Evolutionary conservation across 2,888 invertebrate species (phyloP).

Genomic region (Epinotia nisella): DNA sequence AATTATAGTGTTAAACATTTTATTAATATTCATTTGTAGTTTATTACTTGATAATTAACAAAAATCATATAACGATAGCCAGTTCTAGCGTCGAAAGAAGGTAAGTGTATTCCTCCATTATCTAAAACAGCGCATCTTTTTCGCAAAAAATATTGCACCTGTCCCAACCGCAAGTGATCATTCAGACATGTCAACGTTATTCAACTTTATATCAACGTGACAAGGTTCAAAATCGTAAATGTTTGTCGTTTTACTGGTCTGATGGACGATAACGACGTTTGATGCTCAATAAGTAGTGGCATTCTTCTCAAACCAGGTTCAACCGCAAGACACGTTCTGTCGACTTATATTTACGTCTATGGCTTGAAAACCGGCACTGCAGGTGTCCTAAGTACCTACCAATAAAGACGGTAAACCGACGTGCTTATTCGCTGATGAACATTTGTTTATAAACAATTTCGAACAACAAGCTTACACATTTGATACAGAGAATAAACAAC

Average conservation of each 20-base stretch:
- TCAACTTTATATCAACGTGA: not conserved
- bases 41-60: too few relatives aligned
- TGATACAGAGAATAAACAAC: too few relatives aligned
- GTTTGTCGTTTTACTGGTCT: not conserved
- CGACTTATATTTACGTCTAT: constrained; percentile 3
- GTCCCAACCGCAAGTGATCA: constrained; percentile 7
- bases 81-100: not conserved
- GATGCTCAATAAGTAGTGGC: not conserved
- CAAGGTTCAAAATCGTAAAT: not conserved
- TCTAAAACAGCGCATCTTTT: constrained; percentile 1
- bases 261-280: constrained; percentile 9
- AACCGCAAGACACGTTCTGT: constrained; percentile 5
- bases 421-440: not conserved
- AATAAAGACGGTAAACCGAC: not conserved
- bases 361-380: constrained; percentile 8
- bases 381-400: constrained; percentile 1
- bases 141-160: constrained; percentile 15
- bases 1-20: too few relatives aligned
- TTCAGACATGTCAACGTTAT: too few relatives aligned
- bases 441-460: not conserved
- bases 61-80: not conserved
- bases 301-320: not conserved
- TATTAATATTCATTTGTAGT: too few relatives aligned
- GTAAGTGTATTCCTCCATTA: not conserved
- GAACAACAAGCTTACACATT: too few relatives aligned